phyloP scores from a whole-genome alignment of 1,140 invertebrate genomes.

The Bombus terrestris region DNA sequence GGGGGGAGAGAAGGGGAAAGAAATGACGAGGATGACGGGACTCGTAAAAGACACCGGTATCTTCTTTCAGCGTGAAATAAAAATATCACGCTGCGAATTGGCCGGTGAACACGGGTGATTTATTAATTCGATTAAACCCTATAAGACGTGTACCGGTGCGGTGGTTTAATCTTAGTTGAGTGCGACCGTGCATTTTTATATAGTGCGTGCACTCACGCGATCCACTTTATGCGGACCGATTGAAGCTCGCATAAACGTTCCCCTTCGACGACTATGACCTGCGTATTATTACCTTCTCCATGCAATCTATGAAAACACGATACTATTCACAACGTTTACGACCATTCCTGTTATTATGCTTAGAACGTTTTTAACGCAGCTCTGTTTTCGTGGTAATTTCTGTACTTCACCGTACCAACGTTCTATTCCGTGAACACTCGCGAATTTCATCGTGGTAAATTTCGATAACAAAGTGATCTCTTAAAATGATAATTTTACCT shows the following conservation, averaged over 20 bases:
- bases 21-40: background rate
- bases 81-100: conserved; percentile 74
- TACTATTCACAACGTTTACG: background rate
- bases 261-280: conserved; percentile 41
- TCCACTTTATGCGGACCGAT: conserved; percentile 60
- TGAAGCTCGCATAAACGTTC: conserved; percentile 57
- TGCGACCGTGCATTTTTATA: conserved; percentile 73
- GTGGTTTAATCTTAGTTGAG: conserved; percentile 74
- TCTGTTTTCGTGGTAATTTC: conserved; percentile 3
- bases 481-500: background rate
- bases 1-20: background rate
- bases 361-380: conserved; percentile 20
- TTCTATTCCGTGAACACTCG: background rate
- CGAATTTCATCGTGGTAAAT: background rate
- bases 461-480: background rate
- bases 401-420: too few relatives aligned
- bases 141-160: conserved; percentile 66
- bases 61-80: conserved; percentile 58
- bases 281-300: conserved; percentile 27
- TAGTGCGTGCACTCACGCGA: conserved; percentile 74
- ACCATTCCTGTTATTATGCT: conserved; percentile 16
- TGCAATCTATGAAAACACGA: conserved; percentile 30
- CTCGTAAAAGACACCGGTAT: conserved; percentile 30
- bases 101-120: conserved; percentile 67
- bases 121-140: conserved; percentile 78